Evolutionary conservation across 2,888 invertebrate species (phyloP), one percentile per base, ranked within the genome.

Genomic region (Dromius quadrimaculatus): DNA sequence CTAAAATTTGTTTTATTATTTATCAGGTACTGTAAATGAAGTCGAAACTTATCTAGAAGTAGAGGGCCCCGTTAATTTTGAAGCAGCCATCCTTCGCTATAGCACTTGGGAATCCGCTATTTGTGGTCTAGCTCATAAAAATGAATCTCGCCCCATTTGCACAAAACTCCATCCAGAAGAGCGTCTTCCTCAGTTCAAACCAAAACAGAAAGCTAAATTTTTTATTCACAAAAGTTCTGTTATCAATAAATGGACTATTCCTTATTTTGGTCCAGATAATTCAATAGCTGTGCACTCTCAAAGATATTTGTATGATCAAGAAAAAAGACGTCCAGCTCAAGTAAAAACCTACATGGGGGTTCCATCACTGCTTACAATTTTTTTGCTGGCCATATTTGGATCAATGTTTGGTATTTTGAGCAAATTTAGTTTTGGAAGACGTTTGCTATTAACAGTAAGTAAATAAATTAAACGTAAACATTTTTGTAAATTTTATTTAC

Each of bases 21-120:
- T n/a, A n/a, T n/a, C 77, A 88, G 88, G 92, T 17, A 88, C 89
- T 13, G 79, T 95, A 4, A 94, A 95, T 83, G 90, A 91, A 0
- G 88, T 92, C 50, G 91, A 92, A 79, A 88, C 89, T 0, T 95
- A 90, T 79, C 74, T 95, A 57, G 83, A 82, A 72, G 61, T 61
- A 0, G 82, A 81, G 75, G 76, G 75, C 1, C 71, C 74, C 0
- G 36, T 63, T 8, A 75, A 72, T 2, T 72, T 75, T 8, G 78
- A 83, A 34, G 88, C 87, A 3, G 83, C 91, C 0, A 73, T 79
- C 2, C 76, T 93, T 38, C 91, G 98, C 83, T 92, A 88, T 79
- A 95, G 92, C 9, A 98, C 98, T 0, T 97, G 95, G 91, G 91
- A 94, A 79, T 95, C 97, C 0, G 88, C 92, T 0, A 87, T 98